Conservation (phyloP, 2,113 vertebrate species). For the Rafetus swinhoei region DNA sequence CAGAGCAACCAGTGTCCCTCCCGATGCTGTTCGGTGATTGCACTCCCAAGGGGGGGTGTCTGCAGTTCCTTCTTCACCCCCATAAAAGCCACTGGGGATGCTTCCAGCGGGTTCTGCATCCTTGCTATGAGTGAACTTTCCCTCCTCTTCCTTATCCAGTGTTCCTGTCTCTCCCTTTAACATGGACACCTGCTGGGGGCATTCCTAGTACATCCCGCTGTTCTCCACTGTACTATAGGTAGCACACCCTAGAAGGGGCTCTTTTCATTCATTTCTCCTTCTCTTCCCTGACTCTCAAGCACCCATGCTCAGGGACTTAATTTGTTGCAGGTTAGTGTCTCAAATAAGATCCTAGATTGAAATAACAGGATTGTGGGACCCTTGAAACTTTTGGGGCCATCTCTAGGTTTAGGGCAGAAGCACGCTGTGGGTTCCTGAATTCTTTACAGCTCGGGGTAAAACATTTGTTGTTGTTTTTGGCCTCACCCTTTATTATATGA, state of each 20-base stretch:
- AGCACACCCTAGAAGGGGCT: not conserved
- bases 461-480: not conserved
- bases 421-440: not conserved
- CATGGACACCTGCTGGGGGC: not conserved
- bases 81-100: not conserved
- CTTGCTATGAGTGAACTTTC: not conserved
- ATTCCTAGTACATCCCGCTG: too few species aligned
- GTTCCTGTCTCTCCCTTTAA: not conserved
- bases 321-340: not conserved
- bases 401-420: not conserved
- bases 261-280: not conserved
- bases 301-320: not conserved
- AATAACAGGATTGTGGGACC: not conserved
- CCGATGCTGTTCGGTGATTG: not conserved
- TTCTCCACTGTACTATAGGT: not conserved
- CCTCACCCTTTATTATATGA: constrained; percentile 44
- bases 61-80: not conserved
- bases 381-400: not conserved
- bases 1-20: constrained; percentile 58
- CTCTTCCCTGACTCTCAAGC: not conserved
- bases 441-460: not conserved
- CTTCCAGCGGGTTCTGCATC: not conserved
- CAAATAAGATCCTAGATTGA: not conserved
- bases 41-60: too few species aligned
- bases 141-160: not conserved